Evolutionary conservation across 2,797 vertebrate species (phyloP), one percentile per base, ranked within the genome.

Genomic region (Australoheros facetus): DNA sequence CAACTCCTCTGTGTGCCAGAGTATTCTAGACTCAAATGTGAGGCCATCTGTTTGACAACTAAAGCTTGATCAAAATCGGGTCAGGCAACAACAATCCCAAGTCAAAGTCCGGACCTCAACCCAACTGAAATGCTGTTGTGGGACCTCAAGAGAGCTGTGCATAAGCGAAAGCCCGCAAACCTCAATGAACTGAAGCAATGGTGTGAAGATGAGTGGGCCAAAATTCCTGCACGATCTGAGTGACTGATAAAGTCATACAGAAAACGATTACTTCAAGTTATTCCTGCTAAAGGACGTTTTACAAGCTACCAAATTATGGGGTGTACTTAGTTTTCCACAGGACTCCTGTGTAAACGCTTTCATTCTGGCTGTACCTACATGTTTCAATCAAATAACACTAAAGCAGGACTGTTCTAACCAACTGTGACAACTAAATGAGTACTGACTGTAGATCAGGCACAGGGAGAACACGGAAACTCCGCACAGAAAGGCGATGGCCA

Each of bases 21-120:
- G n/a, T 64, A 64, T 26, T 64, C 13, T 42, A 42, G 37, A 42
- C 13, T 4, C 23, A 10, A 42, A 64, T 42, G 21, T 42, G 37
- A 26, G 21, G 37, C 4, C 13, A 4, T 64, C 37, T 26, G 13
- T 17, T 17, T 64, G 13, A 42, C 37, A 45, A 21, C 0, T 2
- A 37, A 3, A 37, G 21, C 23, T 45, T 42, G 13, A 64, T 0
- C 42, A 21, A 42, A 42, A 64, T 64, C 0, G 0, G 21, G 37
- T 64, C 42, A 45, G 26, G 60, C 21, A 45, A 64, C 39, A 64
- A 26, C 37, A 26, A 64, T 45, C 37, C 60, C 37, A 28, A 26
- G 3, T 42, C 37, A 17, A 64, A 17, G 13, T 45, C 10, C 26
- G 45, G 14, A 64, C 39, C 14, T 45, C 14, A 64, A 17, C 8